phyloP scores from a whole-genome alignment of 2,797 vertebrate genomes.

The Loris lydekkerianus region DNA sequence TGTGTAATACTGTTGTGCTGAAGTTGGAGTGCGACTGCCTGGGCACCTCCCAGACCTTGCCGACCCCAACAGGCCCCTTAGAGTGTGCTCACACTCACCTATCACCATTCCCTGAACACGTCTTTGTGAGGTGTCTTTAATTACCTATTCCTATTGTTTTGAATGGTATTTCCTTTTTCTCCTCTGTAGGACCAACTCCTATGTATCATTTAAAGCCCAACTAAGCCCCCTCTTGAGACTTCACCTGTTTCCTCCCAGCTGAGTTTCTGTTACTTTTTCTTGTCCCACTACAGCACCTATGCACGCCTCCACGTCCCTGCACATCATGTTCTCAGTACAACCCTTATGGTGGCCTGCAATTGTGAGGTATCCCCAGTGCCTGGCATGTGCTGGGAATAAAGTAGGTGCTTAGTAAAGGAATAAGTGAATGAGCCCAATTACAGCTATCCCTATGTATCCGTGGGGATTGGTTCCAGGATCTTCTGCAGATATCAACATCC shows the following conservation, averaged over 20 bases:
- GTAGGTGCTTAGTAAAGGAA: constrained; percentile 32
- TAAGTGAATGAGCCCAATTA: neutral
- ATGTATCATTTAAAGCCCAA: constrained; percentile 4
- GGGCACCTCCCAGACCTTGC: neutral
- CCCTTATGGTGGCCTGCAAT: neutral
- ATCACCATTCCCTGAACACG: neutral
- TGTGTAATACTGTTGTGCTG: fast-evolving
- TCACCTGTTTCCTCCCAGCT: neutral
- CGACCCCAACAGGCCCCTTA: neutral
- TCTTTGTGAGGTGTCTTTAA: neutral
- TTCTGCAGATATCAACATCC: neutral
- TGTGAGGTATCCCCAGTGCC: neutral
- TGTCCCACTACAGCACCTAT: no score
- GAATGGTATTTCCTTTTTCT: neutral
- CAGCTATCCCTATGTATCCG: neutral
- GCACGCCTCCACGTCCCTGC: neutral
- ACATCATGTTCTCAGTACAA: neutral
- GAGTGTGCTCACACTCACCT: neutral
- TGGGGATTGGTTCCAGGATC: neutral
- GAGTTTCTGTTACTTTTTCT: neutral
- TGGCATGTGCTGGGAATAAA: neutral
- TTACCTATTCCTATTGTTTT: neutral
- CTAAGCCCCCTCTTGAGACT: neutral
- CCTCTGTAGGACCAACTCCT: neutral
- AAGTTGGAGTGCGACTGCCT: neutral